Conservation (phyloP, 2,113 vertebrate species). For the Dipodomys merriami region DNA sequence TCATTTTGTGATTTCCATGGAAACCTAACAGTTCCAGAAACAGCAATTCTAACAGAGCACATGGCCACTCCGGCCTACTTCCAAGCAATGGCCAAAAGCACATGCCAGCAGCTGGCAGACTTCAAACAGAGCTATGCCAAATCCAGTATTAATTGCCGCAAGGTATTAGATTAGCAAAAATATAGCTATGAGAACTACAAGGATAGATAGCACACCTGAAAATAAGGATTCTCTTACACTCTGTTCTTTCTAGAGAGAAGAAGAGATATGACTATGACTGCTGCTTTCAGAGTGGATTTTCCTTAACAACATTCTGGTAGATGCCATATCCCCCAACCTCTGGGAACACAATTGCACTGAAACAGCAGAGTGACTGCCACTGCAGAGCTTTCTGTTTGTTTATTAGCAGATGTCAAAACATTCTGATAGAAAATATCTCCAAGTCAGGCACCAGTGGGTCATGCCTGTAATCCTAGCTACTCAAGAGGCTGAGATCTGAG, state of each 20-base stretch:
- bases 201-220: neutral
- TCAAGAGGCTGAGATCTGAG: too few species aligned
- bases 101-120: fast-evolving
- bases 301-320: neutral
- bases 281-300: neutral
- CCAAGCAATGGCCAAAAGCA: neutral
- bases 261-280: neutral
- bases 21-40: conserved; percentile 10
- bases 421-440: neutral
- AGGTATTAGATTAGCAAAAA: neutral
- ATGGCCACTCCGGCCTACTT: neutral
- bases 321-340: neutral
- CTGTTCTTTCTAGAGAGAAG: too few species aligned
- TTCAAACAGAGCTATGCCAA: neutral
- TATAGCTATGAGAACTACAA: neutral
- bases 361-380: neutral
- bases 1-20: neutral
- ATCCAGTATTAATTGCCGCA: neutral
- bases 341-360: too few species aligned
- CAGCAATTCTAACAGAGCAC: neutral
- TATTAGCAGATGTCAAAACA: neutral
- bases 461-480: too few species aligned
- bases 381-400: neutral
- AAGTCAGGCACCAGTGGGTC: too few species aligned
- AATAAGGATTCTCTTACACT: too few species aligned